A percentile compares a stretch with the other conserved stretches of the same genome.
Conservation (phyloP, 2,888 invertebrate species). For the Cryptocephalus moraei region DNA sequence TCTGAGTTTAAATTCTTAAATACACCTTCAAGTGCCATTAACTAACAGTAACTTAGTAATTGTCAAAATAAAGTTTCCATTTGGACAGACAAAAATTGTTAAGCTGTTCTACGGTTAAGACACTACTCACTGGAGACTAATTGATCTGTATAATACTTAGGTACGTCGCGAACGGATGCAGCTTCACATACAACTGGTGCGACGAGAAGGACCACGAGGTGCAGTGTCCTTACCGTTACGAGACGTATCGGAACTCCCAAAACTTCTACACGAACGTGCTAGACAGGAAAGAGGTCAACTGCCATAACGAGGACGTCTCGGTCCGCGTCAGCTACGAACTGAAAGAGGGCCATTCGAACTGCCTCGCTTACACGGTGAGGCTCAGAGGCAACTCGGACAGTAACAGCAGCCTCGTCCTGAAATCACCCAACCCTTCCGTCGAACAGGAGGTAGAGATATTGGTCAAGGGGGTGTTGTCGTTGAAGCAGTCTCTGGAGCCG, state of each 20-base stretch:
- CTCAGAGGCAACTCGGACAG: conserved; percentile 12
- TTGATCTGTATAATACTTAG: too few species aligned
- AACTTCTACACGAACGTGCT: not conserved
- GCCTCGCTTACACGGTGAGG: conserved; percentile 11
- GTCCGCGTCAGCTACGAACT: conserved; percentile 9
- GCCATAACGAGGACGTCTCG: conserved; percentile 6
- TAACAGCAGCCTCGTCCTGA: conserved; percentile 6
- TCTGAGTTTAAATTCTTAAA: too few species aligned
- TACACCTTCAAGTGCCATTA: too few species aligned
- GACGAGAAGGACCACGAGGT: conserved; percentile 22
- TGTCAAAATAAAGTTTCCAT: too few species aligned
- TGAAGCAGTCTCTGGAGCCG: not conserved
- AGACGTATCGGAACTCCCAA: not conserved
- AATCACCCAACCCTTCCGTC: not conserved
- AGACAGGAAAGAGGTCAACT: not conserved
- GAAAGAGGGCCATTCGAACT: conserved; percentile 9
- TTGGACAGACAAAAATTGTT: too few species aligned
- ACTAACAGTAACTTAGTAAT: too few species aligned
- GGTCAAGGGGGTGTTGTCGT: not conserved
- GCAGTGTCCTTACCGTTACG: conserved; percentile 18
- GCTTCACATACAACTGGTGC: conserved; percentile 18
- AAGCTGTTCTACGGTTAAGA: too few species aligned
- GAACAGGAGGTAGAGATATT: not conserved
- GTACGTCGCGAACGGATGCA: conserved; percentile 19
- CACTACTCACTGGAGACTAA: too few species aligned